Conservation (phyloP, 2,888 invertebrate genomes). For the Lasioglossum calceatum region DNA sequence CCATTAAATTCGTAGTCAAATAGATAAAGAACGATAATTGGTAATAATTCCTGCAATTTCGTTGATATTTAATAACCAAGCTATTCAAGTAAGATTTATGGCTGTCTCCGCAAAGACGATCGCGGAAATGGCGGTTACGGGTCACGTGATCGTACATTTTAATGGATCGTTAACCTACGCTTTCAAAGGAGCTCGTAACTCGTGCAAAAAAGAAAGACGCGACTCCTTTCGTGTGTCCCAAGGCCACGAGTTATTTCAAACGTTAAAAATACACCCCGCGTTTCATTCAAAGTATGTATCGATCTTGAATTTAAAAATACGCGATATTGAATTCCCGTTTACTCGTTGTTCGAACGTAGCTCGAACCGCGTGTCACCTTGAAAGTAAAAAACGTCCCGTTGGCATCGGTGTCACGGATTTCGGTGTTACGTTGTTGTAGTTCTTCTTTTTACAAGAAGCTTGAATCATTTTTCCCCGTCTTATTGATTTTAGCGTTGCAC, state of each 20-base stretch:
- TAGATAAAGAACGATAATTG: neutral
- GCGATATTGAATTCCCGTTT: neutral
- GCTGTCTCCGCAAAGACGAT: neutral
- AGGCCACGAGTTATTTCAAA: neutral
- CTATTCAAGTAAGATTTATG: neutral
- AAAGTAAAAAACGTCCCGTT: neutral
- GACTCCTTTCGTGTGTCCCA: conserved; percentile 14
- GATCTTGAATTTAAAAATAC: neutral
- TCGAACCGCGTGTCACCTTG: neutral
- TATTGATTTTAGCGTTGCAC: conserved; percentile 34
- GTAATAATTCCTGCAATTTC: neutral
- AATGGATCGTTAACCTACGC: conserved; percentile 48
- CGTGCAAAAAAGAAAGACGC: neutral
- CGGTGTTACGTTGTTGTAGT: conserved; percentile 32
- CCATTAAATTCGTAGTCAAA: neutral
- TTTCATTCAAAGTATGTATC: neutral
- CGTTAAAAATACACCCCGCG: neutral
- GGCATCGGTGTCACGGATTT: conserved; percentile 41
- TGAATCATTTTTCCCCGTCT: neutral
- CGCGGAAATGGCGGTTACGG: conserved; percentile 32
- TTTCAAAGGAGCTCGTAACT: conserved; percentile 18
- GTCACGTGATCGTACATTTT: conserved; percentile 26
- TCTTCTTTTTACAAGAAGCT: conserved; percentile 33
- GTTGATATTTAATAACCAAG: neutral
- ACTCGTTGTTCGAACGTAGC: neutral